Evolutionary conservation across 2,888 invertebrate species (phyloP), one percentile per base, ranked within the genome.

Genomic region (Gastrophysa polygoni): DNA sequence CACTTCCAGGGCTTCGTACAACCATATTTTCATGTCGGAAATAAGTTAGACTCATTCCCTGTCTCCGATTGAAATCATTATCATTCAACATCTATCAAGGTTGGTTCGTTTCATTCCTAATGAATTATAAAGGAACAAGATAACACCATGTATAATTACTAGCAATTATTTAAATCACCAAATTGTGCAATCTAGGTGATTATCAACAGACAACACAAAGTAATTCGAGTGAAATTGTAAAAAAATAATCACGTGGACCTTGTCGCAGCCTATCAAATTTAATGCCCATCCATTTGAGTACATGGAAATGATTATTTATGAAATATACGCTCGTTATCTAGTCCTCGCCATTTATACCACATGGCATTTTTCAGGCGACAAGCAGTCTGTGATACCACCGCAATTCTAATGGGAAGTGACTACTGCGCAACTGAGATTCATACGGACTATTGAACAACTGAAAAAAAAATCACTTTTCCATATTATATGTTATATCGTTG

Each of bases 341-440:
- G 38, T 38, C 38, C 38, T 38, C 38, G 38, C 38, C 14, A 38
- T 38, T n/a, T 38, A 38, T 38, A 59, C 29, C 63, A 59, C 59
- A 63, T 63, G 56, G 56, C 63, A 63, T 65, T 66, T 66, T 64
- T 61, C 58, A 57, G 64, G 64, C 66, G 68, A 61, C 68, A 61
- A 48, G 65, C 68, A 59, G 68, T 68, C 68, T 68, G 56, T 55
- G 55, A 65, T 55, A 51, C 43, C 48, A 14, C 18, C 16, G 43
- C 54, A 10, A 24, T 54, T 54, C 44, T 16, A 20, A 21, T 4
- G 43, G 38, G 8, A 32, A 32, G 32, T 38, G 38, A 14, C 38
- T 38, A 38, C 38, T 38, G 14, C n/a, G n/a, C n/a, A n/a, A n/a
- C n/a, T n/a, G n/a, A n/a, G n/a, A n/a, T n/a, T n/a, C n/a, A n/a